These are phyloP conservation scores for Andricus quercusramuli DNA, from an alignment of 2,888 invertebrate genomes.

Conservation along the genomic window DNA sequence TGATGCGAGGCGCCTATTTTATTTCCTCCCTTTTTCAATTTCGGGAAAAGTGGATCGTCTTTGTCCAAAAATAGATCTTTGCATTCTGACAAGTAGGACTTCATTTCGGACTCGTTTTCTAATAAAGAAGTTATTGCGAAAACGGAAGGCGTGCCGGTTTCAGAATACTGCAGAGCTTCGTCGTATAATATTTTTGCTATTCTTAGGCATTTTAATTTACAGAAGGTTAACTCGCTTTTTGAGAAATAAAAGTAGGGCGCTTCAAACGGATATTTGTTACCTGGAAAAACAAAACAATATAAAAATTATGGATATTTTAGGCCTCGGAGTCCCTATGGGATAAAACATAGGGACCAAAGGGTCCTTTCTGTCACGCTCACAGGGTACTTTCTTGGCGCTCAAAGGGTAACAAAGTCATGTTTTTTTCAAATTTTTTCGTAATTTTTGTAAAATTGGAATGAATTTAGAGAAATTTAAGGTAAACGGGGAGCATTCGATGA, in stretches of 20 bases:
- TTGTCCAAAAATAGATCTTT: constrained; percentile 83
- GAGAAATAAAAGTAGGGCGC: constrained; percentile 85
- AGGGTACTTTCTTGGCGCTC: too few relatives aligned
- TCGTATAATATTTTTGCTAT: constrained; percentile 84
- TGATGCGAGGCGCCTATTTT: constrained; percentile 83
- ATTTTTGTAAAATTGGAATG: too few relatives aligned
- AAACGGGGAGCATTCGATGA: too few relatives aligned
- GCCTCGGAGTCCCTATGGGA: too few relatives aligned
- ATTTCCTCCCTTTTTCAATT: constrained; percentile 64
- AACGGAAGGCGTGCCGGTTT: constrained; percentile 86
- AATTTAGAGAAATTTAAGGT: too few relatives aligned
- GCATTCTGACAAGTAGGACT: constrained; percentile 81
- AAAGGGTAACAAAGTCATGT: too few relatives aligned
- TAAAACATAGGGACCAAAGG: too few relatives aligned
- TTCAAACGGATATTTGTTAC: constrained; percentile 86
- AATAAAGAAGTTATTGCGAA: constrained; percentile 87
- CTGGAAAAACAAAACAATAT: constrained; percentile 59
- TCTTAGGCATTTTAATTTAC: constrained; percentile 83
- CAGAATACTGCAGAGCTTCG: constrained; percentile 84
- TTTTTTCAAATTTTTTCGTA: too few relatives aligned
- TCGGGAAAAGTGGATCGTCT: constrained; percentile 77
- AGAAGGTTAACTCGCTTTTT: constrained; percentile 80
- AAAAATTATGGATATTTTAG: neutral
- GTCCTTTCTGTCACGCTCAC: too few relatives aligned
- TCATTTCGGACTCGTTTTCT: constrained; percentile 85